phyloP scores from a whole-genome alignment of 2,888 invertebrate species.

The Podabrus alpinus region DNA sequence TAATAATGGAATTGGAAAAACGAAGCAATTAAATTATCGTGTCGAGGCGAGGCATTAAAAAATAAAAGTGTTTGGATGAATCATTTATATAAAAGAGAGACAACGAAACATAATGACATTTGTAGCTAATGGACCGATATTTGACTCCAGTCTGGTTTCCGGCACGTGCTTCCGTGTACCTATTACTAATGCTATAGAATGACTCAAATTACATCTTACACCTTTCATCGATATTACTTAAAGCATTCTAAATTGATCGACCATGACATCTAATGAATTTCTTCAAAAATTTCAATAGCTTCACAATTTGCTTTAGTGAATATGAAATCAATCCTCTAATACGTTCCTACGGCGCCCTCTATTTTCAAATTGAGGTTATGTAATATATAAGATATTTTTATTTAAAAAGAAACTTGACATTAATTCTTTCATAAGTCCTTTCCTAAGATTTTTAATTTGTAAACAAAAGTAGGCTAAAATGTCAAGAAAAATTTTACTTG shows the following conservation, averaged over 20 bases:
- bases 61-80: slow-evolving; percentile 1
- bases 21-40: background rate
- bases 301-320: background rate
- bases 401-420: too few relatives aligned
- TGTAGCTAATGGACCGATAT: slow-evolving; percentile 45
- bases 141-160: slow-evolving; percentile 48
- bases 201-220: slow-evolving; percentile 38
- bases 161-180: slow-evolving; percentile 43
- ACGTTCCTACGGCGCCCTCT: background rate
- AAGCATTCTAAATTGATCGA: background rate
- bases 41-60: background rate
- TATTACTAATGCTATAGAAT: slow-evolving; percentile 34
- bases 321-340: background rate
- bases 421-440: too few relatives aligned
- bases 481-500: too few relatives aligned
- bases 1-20: background rate
- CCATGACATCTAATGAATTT: background rate
- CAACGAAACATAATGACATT: slow-evolving; percentile 29
- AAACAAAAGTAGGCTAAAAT: too few relatives aligned
- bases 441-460: too few relatives aligned
- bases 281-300: background rate
- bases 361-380: too few relatives aligned
- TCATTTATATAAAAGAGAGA: slow-evolving; percentile 4
- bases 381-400: too few relatives aligned
- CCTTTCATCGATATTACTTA: background rate